phyloP scores from a whole-genome alignment of 2,797 vertebrate species.

The Intellagama lesueurii region DNA sequence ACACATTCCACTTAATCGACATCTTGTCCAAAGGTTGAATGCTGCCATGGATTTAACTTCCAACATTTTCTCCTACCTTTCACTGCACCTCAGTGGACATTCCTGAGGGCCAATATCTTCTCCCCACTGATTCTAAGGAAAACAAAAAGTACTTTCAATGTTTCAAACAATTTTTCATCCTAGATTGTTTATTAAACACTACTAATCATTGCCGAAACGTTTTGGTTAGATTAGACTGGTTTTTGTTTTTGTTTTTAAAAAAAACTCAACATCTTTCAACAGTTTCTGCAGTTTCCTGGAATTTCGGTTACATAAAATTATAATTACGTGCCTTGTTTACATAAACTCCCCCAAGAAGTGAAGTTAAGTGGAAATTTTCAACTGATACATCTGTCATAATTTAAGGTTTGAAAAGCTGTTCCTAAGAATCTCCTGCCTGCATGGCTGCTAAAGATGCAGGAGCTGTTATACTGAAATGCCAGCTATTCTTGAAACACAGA shows the following conservation, averaged over 20 bases:
- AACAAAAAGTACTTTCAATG: constrained; percentile 40
- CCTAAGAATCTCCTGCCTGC: not conserved
- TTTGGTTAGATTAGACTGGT: not conserved
- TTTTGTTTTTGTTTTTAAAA: not conserved
- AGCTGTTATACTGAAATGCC: not conserved
- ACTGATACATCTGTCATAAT: not conserved
- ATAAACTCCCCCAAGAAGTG: not conserved
- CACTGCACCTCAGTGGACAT: not conserved
- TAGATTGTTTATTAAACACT: constrained; percentile 34
- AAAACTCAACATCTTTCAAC: not conserved
- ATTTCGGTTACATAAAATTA: not conserved
- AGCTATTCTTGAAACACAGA: not conserved
- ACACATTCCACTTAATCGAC: rapidly evolving
- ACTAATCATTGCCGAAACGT: not conserved
- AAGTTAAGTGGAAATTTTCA: not conserved
- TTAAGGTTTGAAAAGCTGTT: not conserved
- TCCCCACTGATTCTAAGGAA: constrained; percentile 49
- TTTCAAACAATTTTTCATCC: constrained; percentile 1
- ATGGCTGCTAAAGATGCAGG: not conserved
- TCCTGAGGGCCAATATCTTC: constrained; percentile 16
- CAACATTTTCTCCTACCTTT: constrained; percentile 44
- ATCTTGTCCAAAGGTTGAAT: constrained; percentile 27
- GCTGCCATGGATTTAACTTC: not conserved
- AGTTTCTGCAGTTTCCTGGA: not conserved
- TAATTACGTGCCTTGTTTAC: not conserved